Evolutionary conservation across 1,140 invertebrate species (phyloP).

Genomic region (Procambarus virginalis): DNA sequence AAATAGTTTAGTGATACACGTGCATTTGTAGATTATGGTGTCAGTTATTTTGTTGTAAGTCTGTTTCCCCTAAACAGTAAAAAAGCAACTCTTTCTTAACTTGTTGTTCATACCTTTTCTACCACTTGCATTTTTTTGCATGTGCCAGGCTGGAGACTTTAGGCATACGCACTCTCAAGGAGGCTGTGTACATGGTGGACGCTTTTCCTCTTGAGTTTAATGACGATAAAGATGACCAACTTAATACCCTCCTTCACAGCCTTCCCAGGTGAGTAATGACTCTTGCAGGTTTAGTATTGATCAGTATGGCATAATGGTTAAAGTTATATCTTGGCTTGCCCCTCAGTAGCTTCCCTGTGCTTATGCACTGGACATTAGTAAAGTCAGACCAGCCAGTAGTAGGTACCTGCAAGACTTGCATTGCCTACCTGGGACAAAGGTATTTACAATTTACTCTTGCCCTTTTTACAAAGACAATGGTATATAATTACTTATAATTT

Average conservation of each 20-base stretch:
- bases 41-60: background rate
- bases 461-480: too few relatives aligned
- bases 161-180: conserved; percentile 56
- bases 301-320: background rate
- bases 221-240: conserved; percentile 38
- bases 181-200: conserved; percentile 59
- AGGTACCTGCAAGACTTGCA: too few relatives aligned
- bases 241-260: conserved; percentile 35
- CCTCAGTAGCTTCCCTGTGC: too few relatives aligned
- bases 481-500: too few relatives aligned
- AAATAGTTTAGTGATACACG: background rate
- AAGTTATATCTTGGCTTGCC: too few relatives aligned
- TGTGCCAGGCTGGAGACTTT: conserved; percentile 57
- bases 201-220: conserved; percentile 60
- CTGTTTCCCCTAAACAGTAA: background rate
- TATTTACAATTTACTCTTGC: too few relatives aligned
- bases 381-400: too few relatives aligned
- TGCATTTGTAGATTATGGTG: background rate
- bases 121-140: conserved; percentile 11
- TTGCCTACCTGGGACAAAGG: too few relatives aligned
- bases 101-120: background rate
- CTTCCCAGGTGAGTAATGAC: conserved; percentile 44
- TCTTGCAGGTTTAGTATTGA: background rate
- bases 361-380: too few relatives aligned
- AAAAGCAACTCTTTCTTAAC: background rate